Conservation (phyloP, 2,797 vertebrate genomes). For the Bradypus variegatus region DNA sequence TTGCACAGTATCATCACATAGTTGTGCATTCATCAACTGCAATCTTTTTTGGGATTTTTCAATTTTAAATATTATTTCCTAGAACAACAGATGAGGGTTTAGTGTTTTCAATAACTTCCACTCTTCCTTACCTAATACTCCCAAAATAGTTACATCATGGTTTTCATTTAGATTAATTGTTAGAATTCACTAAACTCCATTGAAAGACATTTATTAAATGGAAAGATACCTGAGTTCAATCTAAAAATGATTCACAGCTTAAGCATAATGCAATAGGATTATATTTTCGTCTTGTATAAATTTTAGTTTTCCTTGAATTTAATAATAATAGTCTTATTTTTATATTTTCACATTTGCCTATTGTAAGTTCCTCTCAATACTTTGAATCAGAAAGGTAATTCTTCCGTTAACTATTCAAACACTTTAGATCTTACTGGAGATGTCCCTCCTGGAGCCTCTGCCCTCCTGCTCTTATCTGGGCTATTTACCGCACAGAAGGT, state of each 20-base stretch:
- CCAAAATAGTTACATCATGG: not conserved
- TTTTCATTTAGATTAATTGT: not conserved
- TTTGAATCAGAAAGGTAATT: not conserved
- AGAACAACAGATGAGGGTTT: not conserved
- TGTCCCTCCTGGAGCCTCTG: not conserved
- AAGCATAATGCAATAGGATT: not conserved
- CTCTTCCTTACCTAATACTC: not conserved
- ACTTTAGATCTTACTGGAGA: not conserved
- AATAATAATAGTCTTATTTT: not conserved
- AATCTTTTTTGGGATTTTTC: too few species aligned
- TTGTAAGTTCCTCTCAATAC: not conserved
- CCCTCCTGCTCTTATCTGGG: not conserved
- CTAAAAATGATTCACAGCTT: not conserved
- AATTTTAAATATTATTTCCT: not conserved
- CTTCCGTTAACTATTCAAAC: not conserved
- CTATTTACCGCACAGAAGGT: not conserved
- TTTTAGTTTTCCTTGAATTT: not conserved
- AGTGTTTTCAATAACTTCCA: not conserved
- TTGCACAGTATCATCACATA: too few species aligned
- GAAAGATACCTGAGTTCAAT: not conserved
- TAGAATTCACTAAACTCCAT: not conserved
- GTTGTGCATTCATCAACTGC: too few species aligned
- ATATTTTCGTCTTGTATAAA: not conserved
- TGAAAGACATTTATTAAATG: not conserved
- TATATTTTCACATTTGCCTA: not conserved